Evolutionary conservation across 2,797 vertebrate genomes (phyloP), one percentile per base, ranked within the genome.

Genomic region (Dendrocincla fuliginosa): DNA sequence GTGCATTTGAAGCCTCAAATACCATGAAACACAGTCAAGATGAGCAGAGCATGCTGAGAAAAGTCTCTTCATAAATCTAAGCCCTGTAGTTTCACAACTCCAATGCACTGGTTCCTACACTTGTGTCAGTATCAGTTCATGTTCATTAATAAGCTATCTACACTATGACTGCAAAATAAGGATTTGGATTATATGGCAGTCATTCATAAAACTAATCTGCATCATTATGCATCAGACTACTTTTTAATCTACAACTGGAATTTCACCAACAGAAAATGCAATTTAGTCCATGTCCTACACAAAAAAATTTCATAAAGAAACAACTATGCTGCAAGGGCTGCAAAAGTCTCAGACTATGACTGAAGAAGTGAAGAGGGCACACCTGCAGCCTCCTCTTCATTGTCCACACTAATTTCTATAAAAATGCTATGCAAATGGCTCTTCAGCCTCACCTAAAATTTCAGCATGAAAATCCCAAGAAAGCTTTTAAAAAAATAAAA

Each of bases 231-330:
- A 64, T 57, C 10, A 56, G 12, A 55, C 18, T 47, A 25, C 71
- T 49, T 55, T 24, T 68, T 33, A 71, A 78, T 27, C 10, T 33
- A 55, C 25, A 56, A 56, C 16, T 25, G 10, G 19, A 64, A 52
- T 74, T 74, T 75, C 57, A 63, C 16, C 68, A 85, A 56, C 5
- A 71, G 16, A 78, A 93, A 88, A 79, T 4, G 4, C 5, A 42
- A 47, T 47, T 69, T 35, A 39, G 20, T 22, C 11, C 1, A 1
- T 5, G 0, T 27, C 16, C 50, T 33, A 35, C 1, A 44, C 67
- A 84, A 63, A 42, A 5, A 7, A 3, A 0, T 15, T 69, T 44
- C 2, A 0, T 9, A 10, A 46, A 33, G 32, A 46, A 65, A 46
- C 16, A 11, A 65, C 32, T 46, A 33, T 10, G 42, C 63, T 46